Evolutionary conservation across 1,140 invertebrate species (phyloP), one percentile per base, ranked within the genome.

Genomic region (Theocolax elegans): DNA sequence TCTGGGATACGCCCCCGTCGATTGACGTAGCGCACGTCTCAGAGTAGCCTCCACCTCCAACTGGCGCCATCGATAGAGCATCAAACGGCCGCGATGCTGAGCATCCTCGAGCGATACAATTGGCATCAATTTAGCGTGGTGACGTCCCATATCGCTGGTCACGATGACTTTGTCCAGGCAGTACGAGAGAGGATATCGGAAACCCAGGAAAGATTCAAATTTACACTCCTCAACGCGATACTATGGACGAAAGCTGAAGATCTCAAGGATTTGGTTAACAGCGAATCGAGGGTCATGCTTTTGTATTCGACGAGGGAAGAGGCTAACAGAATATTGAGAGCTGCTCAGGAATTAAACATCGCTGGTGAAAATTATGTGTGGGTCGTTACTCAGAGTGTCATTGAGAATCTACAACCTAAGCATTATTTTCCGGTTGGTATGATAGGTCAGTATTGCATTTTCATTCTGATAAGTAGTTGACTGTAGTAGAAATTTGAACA

Each of bases 101-200:
- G 93, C 81, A 95, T 98, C 75, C 86, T 98, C 76, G 92, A 94
- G 82, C 88, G 95, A 56, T 99, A 99, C 87, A 96, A 97, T 80
- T 98, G 97, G 97, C 95, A 97, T 81, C 93, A 96, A 76, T 97
- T 98, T 84, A 94, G 94, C 70, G 92, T 98, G 59, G 94, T 98
- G 27, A 95, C 94, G n/a, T 95, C 93, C 49, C 92, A 94, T 79
- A 96, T 97, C 51, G 95, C 95, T 17, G 96, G 96, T 0, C 94
- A 97, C 83, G 94, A 95, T 76, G 95, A 98, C 82, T 98, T 99
- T 80, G 93, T 97, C 68, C 94, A 96, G 81, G 94, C 95, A 17
- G 92, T 98, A 21, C 85, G 95, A 42, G 95, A 97, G 80, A 87
- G 94, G 70, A 93, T 95, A 42, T 91, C 91, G 42, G 91, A 92